Base-by-base conservation (phyloP, 2,113 vertebrate species). In the Petromus typicus region DNA sequence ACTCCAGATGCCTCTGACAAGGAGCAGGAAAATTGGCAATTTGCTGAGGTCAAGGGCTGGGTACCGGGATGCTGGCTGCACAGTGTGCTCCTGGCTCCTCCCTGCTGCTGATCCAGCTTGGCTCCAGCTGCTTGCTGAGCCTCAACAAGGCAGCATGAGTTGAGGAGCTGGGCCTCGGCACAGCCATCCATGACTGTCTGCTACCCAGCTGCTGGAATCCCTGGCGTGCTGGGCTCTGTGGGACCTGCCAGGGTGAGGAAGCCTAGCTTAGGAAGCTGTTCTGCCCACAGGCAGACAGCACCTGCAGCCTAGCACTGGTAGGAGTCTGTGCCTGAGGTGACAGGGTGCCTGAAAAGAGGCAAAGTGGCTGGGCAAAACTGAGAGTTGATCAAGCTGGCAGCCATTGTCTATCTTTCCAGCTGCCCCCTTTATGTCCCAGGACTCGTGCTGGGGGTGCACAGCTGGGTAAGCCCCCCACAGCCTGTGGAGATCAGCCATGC, bases 21-120 rank as follows among this genome's bases (percentile, higher is more conserved):
- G 98, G 95, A 98, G 95, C 85, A 92, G 95, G 94, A 96, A 98
- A 97, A 97, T 97, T 97, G 96, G 92, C 97, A 93, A 97, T 98
- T 97, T 97, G 95, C 97, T 98, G 96, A 97, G 97, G 95, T 98
- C 96, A 34, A 93, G 97, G 97, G 97, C 75, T 96, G 97, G 97
- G 95, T 4, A 43, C 37, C 89, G 75, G 91, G 96, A 93, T 96
- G 95, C 98, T 96, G 90, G 79, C 30, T 5, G 11, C 18, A 7
- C 23, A 22, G 40, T 66, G 66, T 87, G 3, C 92, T 93, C 66
- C 92, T 84, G 89, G 85, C 85, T 93, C 61, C 96, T 78, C 88
- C 95, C 92, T 54, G 73, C 86, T 78, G 8, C 94, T 40, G 80
- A 76, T 51, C 18, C 17, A 3, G 1, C 32, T 51, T 94, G 95